phyloP scores from a whole-genome alignment of 30 jellyfish, hydroid and myxozoan species.

The Pseudorhiza aurosa region DNA sequence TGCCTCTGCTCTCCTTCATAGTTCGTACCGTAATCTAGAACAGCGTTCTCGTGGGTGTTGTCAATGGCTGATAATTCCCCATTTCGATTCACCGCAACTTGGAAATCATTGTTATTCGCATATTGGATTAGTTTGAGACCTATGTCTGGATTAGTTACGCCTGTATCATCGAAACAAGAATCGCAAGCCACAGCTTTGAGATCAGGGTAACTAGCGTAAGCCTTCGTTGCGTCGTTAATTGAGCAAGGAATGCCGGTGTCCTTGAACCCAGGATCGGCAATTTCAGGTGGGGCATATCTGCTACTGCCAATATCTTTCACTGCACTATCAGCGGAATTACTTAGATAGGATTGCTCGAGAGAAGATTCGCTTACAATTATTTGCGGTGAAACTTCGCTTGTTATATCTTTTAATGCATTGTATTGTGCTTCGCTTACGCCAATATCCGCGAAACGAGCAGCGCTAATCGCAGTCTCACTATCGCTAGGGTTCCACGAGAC shows the following conservation, averaged over 20 bases:
- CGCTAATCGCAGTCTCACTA: background rate
- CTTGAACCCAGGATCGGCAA: background rate
- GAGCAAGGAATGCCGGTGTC: background rate
- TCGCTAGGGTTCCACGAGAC: background rate
- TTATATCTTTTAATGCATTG: too few relatives aligned
- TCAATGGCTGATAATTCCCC: background rate
- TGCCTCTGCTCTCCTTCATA: background rate
- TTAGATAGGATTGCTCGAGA: too few relatives aligned
- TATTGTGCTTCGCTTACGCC: background rate
- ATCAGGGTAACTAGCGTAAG: background rate
- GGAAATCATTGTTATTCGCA: background rate
- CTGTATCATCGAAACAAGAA: background rate
- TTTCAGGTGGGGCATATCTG: too few relatives aligned
- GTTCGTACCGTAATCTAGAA: background rate
- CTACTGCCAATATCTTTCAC: background rate
- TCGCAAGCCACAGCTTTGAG: background rate
- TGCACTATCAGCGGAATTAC: too few relatives aligned
- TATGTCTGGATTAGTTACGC: constrained; percentile 9
- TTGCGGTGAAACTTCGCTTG: too few relatives aligned
- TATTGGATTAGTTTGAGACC: constrained; percentile 1
- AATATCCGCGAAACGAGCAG: background rate
- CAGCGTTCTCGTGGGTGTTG: background rate
- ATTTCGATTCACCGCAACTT: constrained; percentile 5
- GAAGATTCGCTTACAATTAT: too few relatives aligned
- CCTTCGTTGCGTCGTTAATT: background rate